Conservation (phyloP, 2,113 vertebrate genomes). For the Festucalex cinctus region DNA sequence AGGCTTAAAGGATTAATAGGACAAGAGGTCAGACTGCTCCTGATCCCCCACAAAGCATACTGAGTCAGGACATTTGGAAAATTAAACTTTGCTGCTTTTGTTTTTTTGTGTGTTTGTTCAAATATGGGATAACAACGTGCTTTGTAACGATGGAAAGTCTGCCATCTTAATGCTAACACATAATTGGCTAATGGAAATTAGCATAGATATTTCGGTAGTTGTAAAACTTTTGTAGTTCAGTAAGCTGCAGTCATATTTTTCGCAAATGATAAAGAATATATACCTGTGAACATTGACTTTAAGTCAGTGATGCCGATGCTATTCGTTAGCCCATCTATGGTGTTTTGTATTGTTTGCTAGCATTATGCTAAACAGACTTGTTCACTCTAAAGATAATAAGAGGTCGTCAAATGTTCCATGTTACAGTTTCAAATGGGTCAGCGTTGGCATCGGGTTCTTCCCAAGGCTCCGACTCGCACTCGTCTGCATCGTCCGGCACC, state of each 20-base stretch:
- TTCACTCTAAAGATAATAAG: not conserved
- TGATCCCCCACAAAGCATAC: constrained; percentile 30
- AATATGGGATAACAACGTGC: not conserved
- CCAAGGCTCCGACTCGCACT: constrained; percentile 85
- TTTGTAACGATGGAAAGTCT: not conserved
- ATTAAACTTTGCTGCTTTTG: not conserved
- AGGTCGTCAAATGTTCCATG: constrained; percentile 10
- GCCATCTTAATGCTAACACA: not conserved
- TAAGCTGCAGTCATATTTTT: too few species aligned
- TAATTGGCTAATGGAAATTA: too few species aligned
- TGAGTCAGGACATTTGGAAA: constrained; percentile 15
- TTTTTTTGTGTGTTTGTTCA: constrained; percentile 3
- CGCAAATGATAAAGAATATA: not conserved
- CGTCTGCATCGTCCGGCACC: constrained; percentile 85
- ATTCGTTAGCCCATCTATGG: too few species aligned
- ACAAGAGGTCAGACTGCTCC: constrained; percentile 26
- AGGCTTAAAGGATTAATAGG: constrained; percentile 34
- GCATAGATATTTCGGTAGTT: too few species aligned
- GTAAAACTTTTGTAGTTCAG: too few species aligned
- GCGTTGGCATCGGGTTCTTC: constrained; percentile 72
- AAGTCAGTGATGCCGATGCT: too few species aligned
- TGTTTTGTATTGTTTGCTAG: too few species aligned
- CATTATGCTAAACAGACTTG: not conserved
- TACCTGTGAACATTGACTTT: too few species aligned
- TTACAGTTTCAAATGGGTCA: constrained; percentile 81